Evolutionary conservation across 2,113 vertebrate genomes (phyloP).

Genomic region (Corynorhinus townsendii): DNA sequence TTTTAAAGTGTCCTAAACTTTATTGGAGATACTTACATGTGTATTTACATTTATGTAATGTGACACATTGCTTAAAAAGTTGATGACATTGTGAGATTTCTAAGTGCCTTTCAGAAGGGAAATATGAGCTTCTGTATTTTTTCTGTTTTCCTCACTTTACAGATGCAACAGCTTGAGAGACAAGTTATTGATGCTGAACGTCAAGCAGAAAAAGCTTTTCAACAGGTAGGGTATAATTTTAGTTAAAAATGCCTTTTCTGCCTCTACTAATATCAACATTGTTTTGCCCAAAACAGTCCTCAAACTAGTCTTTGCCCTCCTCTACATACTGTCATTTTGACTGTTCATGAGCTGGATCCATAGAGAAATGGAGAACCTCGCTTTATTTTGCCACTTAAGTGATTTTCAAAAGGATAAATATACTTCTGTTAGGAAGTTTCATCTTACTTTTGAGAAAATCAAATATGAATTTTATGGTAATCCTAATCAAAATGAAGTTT

Average conservation of each 20-base stretch:
- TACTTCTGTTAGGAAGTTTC: neutral
- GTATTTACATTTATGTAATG: neutral
- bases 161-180: slow-evolving; percentile 96
- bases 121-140: slow-evolving; percentile 29
- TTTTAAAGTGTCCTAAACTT: slow-evolving; percentile 50
- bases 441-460: neutral
- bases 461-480: neutral
- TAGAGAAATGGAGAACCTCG: neutral
- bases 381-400: neutral
- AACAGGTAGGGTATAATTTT: slow-evolving; percentile 85
- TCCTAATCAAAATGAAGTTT: neutral
- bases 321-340: neutral
- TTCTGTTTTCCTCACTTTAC: slow-evolving; percentile 40
- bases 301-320: neutral
- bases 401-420: neutral
- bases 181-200: slow-evolving; percentile 94
- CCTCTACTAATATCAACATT: neutral
- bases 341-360: neutral
- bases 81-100: slow-evolving; percentile 8
- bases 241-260: neutral
- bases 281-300: neutral
- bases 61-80: slow-evolving; percentile 1
- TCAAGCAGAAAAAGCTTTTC: slow-evolving; percentile 91
- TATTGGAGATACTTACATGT: neutral
- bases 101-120: neutral